These are phyloP conservation scores for Apodemia zela DNA, from an alignment of 2,888 invertebrate species.

Conservation along the genomic window DNA sequence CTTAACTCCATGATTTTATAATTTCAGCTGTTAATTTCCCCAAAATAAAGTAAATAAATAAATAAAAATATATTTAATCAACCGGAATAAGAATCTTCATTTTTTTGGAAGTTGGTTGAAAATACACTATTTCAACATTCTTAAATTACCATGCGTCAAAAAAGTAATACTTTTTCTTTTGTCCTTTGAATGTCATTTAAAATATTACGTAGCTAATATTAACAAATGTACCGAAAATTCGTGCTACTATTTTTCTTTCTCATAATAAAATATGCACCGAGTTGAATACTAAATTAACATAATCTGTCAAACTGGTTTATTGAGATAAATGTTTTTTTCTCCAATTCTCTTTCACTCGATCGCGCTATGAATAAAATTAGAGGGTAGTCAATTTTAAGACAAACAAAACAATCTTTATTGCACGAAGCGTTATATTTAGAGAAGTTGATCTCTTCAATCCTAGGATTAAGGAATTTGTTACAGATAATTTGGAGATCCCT, in stretches of 20 bases:
- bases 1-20: too few species aligned
- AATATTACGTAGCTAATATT: background rate
- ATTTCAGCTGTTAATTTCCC: too few species aligned
- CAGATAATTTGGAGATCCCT: too few species aligned
- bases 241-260: background rate
- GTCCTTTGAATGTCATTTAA: background rate
- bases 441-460: background rate
- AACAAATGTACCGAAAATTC: background rate
- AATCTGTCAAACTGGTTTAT: slow-evolving; percentile 10
- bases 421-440: background rate
- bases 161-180: background rate
- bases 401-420: background rate
- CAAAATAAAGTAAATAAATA: too few species aligned
- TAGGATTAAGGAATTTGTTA: background rate
- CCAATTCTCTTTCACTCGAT: background rate
- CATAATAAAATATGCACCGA: background rate
- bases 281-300: slow-evolving; percentile 3
- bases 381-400: background rate
- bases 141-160: too few species aligned
- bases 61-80: too few species aligned
- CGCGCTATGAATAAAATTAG: background rate
- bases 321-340: slow-evolving; percentile 10
- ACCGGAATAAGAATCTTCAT: too few species aligned
- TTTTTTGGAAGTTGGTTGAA: too few species aligned
- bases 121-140: too few species aligned